phyloP scores from a whole-genome alignment of 2,797 vertebrate genomes.

The Varecia variegata region DNA sequence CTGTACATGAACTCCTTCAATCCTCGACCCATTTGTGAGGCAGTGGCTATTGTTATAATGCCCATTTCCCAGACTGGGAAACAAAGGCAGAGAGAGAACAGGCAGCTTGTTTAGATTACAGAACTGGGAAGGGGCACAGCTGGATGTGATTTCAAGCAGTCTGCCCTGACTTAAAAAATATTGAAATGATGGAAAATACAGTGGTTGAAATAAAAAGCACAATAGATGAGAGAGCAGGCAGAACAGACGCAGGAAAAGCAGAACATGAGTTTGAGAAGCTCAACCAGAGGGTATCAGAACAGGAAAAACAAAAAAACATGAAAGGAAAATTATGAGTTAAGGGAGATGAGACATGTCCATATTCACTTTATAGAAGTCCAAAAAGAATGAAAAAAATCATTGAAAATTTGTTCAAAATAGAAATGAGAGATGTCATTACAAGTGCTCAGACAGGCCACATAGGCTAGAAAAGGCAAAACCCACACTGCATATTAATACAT shows the following conservation, averaged over 20 bases:
- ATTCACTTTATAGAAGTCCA: fast-evolving
- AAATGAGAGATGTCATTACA: background rate
- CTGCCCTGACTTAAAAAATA: background rate
- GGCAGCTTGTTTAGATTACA: too few relatives aligned
- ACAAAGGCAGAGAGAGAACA: background rate
- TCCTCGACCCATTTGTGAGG: too few relatives aligned
- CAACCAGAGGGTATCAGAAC: too few relatives aligned
- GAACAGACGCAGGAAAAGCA: fast-evolving
- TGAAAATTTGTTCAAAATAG: background rate
- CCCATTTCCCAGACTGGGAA: background rate
- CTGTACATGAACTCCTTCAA: fast-evolving
- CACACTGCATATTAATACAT: background rate
- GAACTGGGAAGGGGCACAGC: background rate
- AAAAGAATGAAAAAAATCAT: background rate
- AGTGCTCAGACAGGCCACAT: background rate
- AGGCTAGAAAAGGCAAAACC: background rate
- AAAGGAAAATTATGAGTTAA: background rate
- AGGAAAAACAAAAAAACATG: background rate
- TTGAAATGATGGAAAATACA: background rate
- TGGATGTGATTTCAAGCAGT: background rate
- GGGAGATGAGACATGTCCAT: too few relatives aligned
- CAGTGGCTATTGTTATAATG: too few relatives aligned
- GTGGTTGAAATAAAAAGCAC: background rate
- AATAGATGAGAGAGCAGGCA: fast-evolving
- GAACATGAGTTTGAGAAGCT: background rate